These are phyloP conservation scores for Mixornis gularis DNA, from an alignment of 2,113 vertebrate genomes.

Conservation along the genomic window DNA sequence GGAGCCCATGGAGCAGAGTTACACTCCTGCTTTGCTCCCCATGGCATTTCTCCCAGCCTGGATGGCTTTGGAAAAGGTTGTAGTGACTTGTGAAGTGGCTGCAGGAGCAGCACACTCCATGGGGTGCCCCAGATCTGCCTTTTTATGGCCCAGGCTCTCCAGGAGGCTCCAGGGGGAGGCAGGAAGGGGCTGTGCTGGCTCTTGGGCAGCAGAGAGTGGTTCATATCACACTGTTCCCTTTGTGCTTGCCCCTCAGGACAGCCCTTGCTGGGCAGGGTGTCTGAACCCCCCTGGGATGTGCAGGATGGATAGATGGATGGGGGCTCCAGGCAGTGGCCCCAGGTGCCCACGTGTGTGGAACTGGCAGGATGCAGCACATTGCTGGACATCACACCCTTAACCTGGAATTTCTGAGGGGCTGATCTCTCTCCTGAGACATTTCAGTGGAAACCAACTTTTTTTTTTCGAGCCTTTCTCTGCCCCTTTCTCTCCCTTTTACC, in stretches of 20 bases:
- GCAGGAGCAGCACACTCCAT: neutral
- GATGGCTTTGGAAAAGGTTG: neutral
- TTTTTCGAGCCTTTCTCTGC: neutral
- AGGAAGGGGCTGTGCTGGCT: neutral
- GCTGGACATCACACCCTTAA: neutral
- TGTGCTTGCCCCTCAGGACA: neutral
- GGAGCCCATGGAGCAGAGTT: neutral
- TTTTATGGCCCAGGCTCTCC: neutral
- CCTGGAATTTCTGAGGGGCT: neutral
- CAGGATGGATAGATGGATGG: rapidly evolving
- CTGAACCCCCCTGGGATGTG: rapidly evolving
- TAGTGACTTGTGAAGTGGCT: neutral
- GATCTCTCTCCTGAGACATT: neutral
- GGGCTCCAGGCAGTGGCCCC: rapidly evolving
- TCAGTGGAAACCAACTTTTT: neutral
- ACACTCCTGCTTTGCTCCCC: neutral
- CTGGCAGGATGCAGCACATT: neutral
- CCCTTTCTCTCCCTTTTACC: neutral
- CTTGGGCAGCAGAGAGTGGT: neutral
- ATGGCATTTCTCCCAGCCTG: neutral
- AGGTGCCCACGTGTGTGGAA: rapidly evolving
- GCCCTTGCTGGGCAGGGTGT: rapidly evolving
- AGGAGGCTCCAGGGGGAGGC: neutral
- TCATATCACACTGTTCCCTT: neutral
- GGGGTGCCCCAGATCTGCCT: neutral